Evolutionary conservation across 2,113 vertebrate species (phyloP), one percentile per base, ranked within the genome.

Genomic region (Argyrosomus japonicus): DNA sequence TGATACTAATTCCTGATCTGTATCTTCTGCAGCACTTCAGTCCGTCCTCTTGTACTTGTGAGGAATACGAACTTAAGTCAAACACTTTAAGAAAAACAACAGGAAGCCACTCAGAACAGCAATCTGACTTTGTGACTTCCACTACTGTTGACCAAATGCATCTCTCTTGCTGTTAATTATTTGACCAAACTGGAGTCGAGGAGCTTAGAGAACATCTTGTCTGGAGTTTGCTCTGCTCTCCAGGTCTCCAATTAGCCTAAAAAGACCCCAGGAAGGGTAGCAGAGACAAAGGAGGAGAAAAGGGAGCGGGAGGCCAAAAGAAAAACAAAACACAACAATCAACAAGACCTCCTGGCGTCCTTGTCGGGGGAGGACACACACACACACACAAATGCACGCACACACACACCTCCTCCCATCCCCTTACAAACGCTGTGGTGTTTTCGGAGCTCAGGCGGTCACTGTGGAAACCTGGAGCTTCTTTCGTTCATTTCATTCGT

Each of bases 401-500:
- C 69, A 75, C 67, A 68, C 47, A 77, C 63, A 64, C 56, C 81
- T 79, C 86, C 82, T 88, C 67, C 72, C 77, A 83, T 47, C 79
- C 68, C 65, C 63, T 81, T 60, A 82, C 86, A 88, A 83, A 71
- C 82, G 69, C 88, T 40, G 63, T 94, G 88, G 81, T 93, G 90
- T 96, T 96, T 95, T 94, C 87, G 0, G 12, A 14, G 90, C 89
- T 88, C 78, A 50, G 89, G 84, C 60, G 87, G 96, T 97, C 96
- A 94, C 97, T 96, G 96, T 97, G 96, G 97, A 94, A 95, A 98
- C 95, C 90, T 80, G 87, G 84, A 91, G 84, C 73, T 88, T 91
- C 84, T 90, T 87, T 87, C 84, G 81, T 92, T 86, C 81, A 85
- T 88, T 92, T 91, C 70, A 88, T 91, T 89, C 78, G 72, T 90